phyloP scores from a whole-genome alignment of 2,888 invertebrate genomes.

The Eremobia ochroleuca region DNA sequence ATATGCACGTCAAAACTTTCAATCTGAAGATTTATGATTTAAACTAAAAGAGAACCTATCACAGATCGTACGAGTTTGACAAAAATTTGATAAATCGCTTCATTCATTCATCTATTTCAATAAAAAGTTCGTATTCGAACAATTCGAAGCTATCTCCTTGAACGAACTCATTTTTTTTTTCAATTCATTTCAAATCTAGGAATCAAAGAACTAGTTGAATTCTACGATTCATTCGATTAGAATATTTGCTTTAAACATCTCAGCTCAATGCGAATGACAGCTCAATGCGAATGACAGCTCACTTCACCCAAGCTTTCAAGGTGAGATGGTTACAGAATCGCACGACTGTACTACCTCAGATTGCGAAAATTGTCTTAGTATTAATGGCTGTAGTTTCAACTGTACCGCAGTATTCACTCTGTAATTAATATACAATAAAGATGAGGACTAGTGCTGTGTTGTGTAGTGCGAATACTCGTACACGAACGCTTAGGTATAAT shows the following conservation, averaged over 20 bases:
- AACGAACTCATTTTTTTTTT: conserved; percentile 12
- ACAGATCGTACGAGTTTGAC: conserved; percentile 19
- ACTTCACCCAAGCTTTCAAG: too few species aligned
- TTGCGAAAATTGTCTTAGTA: too few species aligned
- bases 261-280: too few species aligned
- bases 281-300: too few species aligned
- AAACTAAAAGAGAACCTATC: conserved; percentile 22
- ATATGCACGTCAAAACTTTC: conserved; percentile 20
- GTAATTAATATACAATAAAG: too few species aligned
- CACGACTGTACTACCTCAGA: too few species aligned
- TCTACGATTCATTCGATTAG: conserved; percentile 5
- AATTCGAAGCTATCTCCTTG: conserved; percentile 10
- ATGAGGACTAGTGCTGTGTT: too few species aligned
- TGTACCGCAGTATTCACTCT: too few species aligned
- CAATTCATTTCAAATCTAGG: conserved; percentile 18
- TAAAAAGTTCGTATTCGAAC: conserved; percentile 19
- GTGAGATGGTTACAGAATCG: too few species aligned
- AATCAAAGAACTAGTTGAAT: conserved; percentile 21
- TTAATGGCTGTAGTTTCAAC: too few species aligned
- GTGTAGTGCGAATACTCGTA: too few species aligned
- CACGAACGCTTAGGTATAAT: too few species aligned
- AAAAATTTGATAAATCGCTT: conserved; percentile 38
- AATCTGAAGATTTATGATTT: conserved; percentile 28
- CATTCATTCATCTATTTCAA: conserved; percentile 30
- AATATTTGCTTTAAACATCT: conserved; percentile 8